phyloP scores from a whole-genome alignment of 1,140 invertebrate genomes.

The Arion vulgaris region DNA sequence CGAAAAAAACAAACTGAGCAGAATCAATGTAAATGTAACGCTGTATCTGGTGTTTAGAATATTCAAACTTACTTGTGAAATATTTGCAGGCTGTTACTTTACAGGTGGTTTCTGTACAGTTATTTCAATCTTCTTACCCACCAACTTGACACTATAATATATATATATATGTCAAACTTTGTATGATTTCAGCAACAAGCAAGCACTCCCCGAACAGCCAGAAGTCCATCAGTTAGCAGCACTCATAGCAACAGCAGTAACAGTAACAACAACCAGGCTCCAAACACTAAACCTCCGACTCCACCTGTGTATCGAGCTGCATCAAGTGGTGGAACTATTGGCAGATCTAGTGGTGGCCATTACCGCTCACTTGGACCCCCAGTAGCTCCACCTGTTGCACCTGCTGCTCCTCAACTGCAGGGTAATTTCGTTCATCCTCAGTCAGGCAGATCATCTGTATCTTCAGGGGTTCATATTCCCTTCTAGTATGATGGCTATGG shows the following conservation, averaged over 20 bases:
- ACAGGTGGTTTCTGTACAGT: too few species aligned
- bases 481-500: slow-evolving; percentile 30
- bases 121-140: too few species aligned
- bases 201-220: slow-evolving; percentile 40
- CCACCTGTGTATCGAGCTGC: slow-evolving; percentile 83
- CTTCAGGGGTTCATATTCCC: slow-evolving; percentile 34
- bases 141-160: too few species aligned
- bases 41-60: too few species aligned
- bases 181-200: slow-evolving; percentile 41
- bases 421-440: slow-evolving; percentile 72
- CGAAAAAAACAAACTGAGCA: too few species aligned
- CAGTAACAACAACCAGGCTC: slow-evolving; percentile 80
- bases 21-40: too few species aligned
- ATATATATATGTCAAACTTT: neutral
- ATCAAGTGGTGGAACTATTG: slow-evolving; percentile 43
- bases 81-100: too few species aligned
- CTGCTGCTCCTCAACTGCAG: slow-evolving; percentile 86
- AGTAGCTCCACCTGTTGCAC: slow-evolving; percentile 90
- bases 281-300: slow-evolving; percentile 94
- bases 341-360: slow-evolving; percentile 48
- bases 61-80: too few species aligned
- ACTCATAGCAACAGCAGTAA: slow-evolving; percentile 45
- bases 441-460: slow-evolving; percentile 27
- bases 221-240: slow-evolving; percentile 63
- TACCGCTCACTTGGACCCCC: slow-evolving; percentile 91